Conservation (phyloP, 1,140 invertebrate species). For the Argopecten irradians region DNA sequence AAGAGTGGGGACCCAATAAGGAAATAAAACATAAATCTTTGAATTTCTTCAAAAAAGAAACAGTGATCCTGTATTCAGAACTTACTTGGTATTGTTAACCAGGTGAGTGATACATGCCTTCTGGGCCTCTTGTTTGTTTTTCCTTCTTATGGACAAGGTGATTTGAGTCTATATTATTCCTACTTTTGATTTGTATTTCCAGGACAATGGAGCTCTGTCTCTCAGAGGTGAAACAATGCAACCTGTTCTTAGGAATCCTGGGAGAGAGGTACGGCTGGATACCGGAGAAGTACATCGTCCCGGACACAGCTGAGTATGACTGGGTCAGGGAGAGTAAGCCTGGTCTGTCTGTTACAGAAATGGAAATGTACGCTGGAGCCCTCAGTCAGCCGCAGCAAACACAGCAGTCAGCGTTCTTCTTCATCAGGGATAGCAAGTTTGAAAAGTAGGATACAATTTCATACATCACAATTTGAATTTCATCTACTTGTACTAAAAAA, state of each 20-base stretch:
- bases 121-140: too few relatives aligned
- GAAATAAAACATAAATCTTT: too few relatives aligned
- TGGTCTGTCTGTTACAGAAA: slow-evolving; percentile 78
- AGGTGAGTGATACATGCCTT: too few relatives aligned
- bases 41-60: too few relatives aligned
- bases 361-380: slow-evolving; percentile 77
- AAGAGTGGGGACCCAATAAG: too few relatives aligned
- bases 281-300: slow-evolving; percentile 67
- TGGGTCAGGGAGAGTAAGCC: slow-evolving; percentile 74
- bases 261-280: slow-evolving; percentile 77
- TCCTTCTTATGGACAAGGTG: too few relatives aligned
- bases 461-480: too few relatives aligned
- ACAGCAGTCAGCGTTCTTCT: slow-evolving; percentile 76
- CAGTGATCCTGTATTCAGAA: too few relatives aligned
- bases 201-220: slow-evolving; percentile 77
- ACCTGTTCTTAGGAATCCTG: slow-evolving; percentile 78
- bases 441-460: slow-evolving; percentile 65
- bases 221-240: slow-evolving; percentile 75
- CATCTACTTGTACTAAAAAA: too few relatives aligned
- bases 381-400: slow-evolving; percentile 59
- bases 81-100: too few relatives aligned
- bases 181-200: slow-evolving; percentile 47
- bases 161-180: too few relatives aligned
- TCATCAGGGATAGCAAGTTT: slow-evolving; percentile 71
- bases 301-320: slow-evolving; percentile 71